Evolutionary conservation across 2,797 vertebrate genomes (phyloP).

Genomic region (Alfaro cultratus): DNA sequence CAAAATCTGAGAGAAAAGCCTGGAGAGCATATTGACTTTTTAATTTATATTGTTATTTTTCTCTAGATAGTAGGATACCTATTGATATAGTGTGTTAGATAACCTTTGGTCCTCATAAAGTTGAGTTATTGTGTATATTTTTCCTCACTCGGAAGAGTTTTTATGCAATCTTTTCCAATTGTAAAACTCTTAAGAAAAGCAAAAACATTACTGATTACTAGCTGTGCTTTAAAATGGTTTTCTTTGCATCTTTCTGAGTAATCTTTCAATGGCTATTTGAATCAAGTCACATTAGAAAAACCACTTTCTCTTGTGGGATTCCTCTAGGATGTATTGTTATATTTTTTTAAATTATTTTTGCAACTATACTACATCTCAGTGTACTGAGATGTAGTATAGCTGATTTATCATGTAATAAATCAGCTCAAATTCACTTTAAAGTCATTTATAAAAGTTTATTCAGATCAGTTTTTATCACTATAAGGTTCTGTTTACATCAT

Average conservation of each 20-base stretch:
- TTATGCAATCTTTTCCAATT: too few species aligned
- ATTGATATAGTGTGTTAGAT: neutral
- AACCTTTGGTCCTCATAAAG: neutral
- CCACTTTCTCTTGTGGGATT: neutral
- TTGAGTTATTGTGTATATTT: neutral
- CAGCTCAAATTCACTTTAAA: neutral
- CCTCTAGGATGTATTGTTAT: neutral
- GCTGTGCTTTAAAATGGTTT: neutral
- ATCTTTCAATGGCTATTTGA: neutral
- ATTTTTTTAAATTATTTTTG: neutral
- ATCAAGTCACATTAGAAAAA: neutral
- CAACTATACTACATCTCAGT: neutral
- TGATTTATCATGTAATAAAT: neutral
- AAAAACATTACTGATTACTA: neutral
- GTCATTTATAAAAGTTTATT: neutral
- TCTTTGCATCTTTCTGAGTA: neutral
- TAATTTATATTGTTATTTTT: neutral
- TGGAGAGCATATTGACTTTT: neutral
- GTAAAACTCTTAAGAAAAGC: neutral
- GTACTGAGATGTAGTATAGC: neutral
- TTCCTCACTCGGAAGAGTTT: neutral
- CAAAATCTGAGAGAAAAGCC: slow-evolving; percentile 13
- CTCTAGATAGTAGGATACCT: neutral
- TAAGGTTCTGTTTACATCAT: neutral
- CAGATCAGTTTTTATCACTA: neutral